A percentile compares a stretch with the other conserved stretches of the same genome.
These are phyloP conservation scores for Semnornis frantzii DNA, from an alignment of 2,113 vertebrate species.

Conservation along the genomic window DNA sequence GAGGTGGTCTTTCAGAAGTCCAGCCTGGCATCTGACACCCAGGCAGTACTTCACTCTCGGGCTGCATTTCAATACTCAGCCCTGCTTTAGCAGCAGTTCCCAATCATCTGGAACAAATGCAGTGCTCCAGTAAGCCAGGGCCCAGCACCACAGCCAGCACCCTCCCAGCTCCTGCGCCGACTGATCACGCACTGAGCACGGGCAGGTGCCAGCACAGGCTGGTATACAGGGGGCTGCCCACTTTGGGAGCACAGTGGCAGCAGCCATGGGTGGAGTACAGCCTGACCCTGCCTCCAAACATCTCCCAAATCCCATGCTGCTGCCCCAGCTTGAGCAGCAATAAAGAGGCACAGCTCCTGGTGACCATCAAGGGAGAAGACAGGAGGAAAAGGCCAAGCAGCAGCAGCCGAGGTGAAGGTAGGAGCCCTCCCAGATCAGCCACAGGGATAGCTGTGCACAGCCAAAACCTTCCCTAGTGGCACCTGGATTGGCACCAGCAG, in stretches of 20 bases:
- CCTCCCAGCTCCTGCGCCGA: background rate
- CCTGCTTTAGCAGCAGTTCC: background rate
- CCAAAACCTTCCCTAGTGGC: background rate
- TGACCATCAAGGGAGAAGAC: background rate
- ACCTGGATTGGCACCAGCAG: background rate
- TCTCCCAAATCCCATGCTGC: background rate
- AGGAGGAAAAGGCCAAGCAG: background rate
- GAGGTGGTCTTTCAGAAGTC: background rate
- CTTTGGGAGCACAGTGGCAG: background rate
- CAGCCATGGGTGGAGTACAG: background rate
- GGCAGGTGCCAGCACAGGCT: background rate
- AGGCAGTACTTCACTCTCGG: background rate
- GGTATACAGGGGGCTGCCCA: background rate
- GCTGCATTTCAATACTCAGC: accelerated
- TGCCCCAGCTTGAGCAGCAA: background rate
- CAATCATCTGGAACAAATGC: background rate
- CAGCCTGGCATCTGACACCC: background rate
- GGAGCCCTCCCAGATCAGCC: accelerated
- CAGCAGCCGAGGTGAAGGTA: background rate
- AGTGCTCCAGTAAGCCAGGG: background rate
- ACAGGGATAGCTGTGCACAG: background rate
- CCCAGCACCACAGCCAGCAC: background rate
- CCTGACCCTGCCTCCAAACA: background rate
- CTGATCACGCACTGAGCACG: accelerated
- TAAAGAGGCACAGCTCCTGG: background rate